Evolutionary conservation across 2,888 invertebrate genomes (phyloP).

Genomic region (Eupithecia insigniata): DNA sequence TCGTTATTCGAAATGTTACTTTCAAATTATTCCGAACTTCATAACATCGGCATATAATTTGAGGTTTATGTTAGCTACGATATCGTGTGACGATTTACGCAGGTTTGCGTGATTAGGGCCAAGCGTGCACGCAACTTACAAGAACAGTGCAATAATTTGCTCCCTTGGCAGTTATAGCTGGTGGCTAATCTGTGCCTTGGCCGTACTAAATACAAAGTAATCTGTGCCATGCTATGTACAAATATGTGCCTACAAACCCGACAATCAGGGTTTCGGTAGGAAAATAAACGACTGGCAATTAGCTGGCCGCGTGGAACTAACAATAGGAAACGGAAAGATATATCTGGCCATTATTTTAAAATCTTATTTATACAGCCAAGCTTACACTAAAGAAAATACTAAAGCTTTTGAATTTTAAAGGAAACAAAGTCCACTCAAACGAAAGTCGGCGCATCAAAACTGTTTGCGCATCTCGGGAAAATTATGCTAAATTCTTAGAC

Average conservation of each 20-base stretch:
- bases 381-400: neutral
- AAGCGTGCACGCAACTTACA: conserved; percentile 61
- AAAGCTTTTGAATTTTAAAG: neutral
- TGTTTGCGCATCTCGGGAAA: neutral
- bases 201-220: conserved; percentile 13
- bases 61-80: conserved; percentile 48
- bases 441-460: no score
- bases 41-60: conserved; percentile 43
- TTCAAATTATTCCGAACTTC: conserved; percentile 42
- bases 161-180: conserved; percentile 18
- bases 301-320: conserved; percentile 13
- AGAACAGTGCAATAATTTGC: conserved; percentile 61
- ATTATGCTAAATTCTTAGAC: neutral
- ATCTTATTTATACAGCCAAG: neutral
- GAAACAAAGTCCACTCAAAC: neutral
- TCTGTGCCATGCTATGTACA: conserved; percentile 41
- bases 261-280: conserved; percentile 43
- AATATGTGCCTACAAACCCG: conserved; percentile 47
- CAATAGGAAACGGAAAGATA: conserved; percentile 2
- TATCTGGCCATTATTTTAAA: neutral
- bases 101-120: conserved; percentile 58
- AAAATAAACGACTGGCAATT: conserved; percentile 38
- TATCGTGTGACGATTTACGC: conserved; percentile 50
- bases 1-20: conserved; percentile 27
- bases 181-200: conserved; percentile 24